Conservation (phyloP, 2,797 vertebrate species). For the Knipowitschia caucasica region DNA sequence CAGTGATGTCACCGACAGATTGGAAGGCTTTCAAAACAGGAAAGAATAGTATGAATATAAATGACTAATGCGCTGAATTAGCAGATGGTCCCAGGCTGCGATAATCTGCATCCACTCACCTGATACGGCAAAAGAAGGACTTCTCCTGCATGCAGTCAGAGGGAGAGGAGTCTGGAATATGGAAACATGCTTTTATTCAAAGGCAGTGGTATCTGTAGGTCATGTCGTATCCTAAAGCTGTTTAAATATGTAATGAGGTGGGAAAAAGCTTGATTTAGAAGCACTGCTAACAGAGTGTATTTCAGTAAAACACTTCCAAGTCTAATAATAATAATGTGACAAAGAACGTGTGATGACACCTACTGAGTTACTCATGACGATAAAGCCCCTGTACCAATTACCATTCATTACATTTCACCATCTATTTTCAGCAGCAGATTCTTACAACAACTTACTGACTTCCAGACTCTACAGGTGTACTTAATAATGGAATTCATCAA, state of each 20-base stretch:
- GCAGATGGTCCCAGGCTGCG: conserved; percentile 49
- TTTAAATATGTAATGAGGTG: conserved; percentile 20
- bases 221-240: not conserved
- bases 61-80: conserved; percentile 18
- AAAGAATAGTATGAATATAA: conserved; percentile 50
- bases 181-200: conserved; percentile 50
- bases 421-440: not conserved
- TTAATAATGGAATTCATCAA: too few relatives aligned
- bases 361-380: conserved; percentile 4
- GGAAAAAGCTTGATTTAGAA: conserved; percentile 18
- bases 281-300: conserved; percentile 7
- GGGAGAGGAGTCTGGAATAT: conserved; percentile 70
- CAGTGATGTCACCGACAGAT: conserved; percentile 46
- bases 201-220: conserved; percentile 3
- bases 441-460: too few relatives aligned
- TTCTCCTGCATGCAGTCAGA: conserved; percentile 90
- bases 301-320: not conserved
- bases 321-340: conserved; percentile 1
- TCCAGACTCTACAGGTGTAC: too few relatives aligned
- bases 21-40: conserved; percentile 41
- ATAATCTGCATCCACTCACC: conserved; percentile 70
- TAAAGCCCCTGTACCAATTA: not conserved
- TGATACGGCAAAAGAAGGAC: conserved; percentile 96
- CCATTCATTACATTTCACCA: not conserved
- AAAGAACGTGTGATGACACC: not conserved